phyloP scores from a whole-genome alignment of 2,797 vertebrate species.

The Sebastes umbrosus region DNA sequence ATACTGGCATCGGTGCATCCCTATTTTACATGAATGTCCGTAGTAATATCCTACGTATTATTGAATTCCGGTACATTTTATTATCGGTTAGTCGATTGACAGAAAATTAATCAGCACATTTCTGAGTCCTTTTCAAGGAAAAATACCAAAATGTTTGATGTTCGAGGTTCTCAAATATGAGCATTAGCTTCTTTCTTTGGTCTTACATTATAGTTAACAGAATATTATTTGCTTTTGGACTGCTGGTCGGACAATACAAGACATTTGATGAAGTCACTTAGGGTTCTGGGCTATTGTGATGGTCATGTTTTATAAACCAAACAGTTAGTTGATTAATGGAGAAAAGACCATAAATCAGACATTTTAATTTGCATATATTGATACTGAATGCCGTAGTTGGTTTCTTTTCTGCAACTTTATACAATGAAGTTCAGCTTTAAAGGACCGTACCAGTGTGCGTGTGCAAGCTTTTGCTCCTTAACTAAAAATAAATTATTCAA shows the following conservation, averaged over 20 bases:
- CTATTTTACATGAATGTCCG: no score
- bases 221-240: not conserved
- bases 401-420: not conserved
- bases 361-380: not conserved
- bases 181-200: not conserved
- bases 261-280: not conserved
- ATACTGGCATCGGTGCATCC: no score
- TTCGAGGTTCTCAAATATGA: not conserved
- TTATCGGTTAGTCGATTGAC: not conserved
- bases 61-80: no score
- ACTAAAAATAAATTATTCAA: no score
- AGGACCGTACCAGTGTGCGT: no score
- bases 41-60: no score
- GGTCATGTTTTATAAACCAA: no score
- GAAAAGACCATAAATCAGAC: no score
- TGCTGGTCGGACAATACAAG: not conserved
- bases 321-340: no score
- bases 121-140: not conserved
- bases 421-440: no score
- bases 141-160: not conserved
- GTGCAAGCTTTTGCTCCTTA: no score
- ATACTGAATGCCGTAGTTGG: not conserved
- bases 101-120: not conserved
- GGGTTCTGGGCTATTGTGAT: not conserved
- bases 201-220: not conserved